Evolutionary conservation across 2,888 invertebrate genomes (phyloP), one percentile per base, ranked within the genome.

Genomic region (Leptinotarsa peninsularis): DNA sequence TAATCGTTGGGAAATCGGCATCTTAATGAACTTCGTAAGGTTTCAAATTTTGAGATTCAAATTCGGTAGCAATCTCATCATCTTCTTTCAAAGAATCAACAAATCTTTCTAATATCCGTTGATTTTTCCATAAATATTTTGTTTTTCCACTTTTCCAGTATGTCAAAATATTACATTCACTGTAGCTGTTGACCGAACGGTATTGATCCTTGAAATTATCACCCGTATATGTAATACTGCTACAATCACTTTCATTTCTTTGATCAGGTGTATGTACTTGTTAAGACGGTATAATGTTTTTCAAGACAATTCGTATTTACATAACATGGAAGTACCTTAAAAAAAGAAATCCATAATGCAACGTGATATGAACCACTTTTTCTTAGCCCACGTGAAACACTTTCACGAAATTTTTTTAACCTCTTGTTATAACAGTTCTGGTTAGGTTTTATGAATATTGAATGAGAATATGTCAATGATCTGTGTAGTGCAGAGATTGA

Each of bases 271-370:
- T 33, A 63, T 7, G 17, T 2, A 17, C 33, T 43, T 63, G n/a
- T 43, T 27, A 17, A 33, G 17, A 15, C 23, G 27, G 5, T 33
- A n/a, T 43, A 18, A 63, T 43, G n/a, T 33, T 33, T 63, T 33
- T 63, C 15, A 15, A 60, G 33, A 63, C 15, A 63, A 63, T 13
- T n/a, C 33, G 10, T 33, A 43, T 63, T 63, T 63, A 43, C 63
- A 63, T 63, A 63, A 63, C 43, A 63, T 33, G 1, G 14, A n/a
- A 43, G n/a, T 43, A 33, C 17, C 43, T n/a, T 63, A n/a, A 27
- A 63, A 33, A 43, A 63, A 63, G 43, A 63, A 63, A 63, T 63
- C 18, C 63, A 63, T 18, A 63, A 63, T 63, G 63, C 63, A 63
- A 63, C 43, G 63, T 63, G 63, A 33, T n/a, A 43, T n/a, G 27